A percentile compares a stretch with the other conserved stretches of the same genome.
phyloP scores from a whole-genome alignment of 2,888 invertebrate genomes.

The Pristionchus entomophagus region DNA sequence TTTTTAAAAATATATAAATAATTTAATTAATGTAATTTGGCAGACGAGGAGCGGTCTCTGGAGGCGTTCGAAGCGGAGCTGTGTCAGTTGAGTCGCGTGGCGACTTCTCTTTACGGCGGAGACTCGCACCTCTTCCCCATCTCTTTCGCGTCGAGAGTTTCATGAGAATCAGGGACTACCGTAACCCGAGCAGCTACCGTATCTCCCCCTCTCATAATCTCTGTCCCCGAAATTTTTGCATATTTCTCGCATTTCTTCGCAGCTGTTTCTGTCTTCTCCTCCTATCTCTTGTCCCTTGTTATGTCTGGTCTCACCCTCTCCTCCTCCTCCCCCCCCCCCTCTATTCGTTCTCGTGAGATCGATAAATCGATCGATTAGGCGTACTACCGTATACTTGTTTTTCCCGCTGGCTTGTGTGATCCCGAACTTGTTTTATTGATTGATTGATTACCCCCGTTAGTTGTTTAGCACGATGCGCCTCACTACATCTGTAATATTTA shows the following conservation, averaged over 20 bases:
- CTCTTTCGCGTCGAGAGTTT: neutral
- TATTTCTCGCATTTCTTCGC: neutral
- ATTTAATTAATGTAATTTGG: too few relatives aligned
- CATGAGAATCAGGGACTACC: neutral
- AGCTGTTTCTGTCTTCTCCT: neutral
- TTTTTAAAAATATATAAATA: too few relatives aligned
- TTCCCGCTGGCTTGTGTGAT: neutral
- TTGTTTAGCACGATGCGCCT: neutral
- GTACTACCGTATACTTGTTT: conserved; percentile 28
- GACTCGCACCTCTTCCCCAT: conserved; percentile 30
- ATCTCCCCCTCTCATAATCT: neutral
- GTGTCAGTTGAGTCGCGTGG: conserved; percentile 3
- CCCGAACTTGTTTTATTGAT: neutral
- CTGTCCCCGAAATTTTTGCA: neutral
- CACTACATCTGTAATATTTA: conserved; percentile 10
- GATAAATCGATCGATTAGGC: neutral
- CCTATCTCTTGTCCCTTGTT: neutral
- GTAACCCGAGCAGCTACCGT: neutral
- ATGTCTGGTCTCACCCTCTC: neutral
- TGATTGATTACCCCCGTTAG: neutral
- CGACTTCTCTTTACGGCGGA: neutral
- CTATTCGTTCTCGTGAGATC: neutral
- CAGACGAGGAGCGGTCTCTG: conserved; percentile 28
- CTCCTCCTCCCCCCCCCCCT: neutral
- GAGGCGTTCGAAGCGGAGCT: conserved; percentile 42